phyloP scores from a whole-genome alignment of 2,888 invertebrate genomes.

The Pachydiplax longipennis region DNA sequence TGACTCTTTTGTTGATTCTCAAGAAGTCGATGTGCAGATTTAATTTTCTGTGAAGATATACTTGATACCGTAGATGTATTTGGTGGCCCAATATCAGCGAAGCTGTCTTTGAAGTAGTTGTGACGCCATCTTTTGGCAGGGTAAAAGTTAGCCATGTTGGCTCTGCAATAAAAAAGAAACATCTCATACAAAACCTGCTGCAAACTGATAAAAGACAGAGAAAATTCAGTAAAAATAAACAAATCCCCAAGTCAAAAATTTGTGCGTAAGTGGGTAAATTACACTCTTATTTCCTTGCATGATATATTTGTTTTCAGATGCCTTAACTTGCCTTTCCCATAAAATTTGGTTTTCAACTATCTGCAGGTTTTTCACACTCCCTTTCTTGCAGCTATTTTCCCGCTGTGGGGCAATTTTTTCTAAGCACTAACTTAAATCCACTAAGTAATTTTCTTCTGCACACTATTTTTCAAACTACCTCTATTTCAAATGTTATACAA shows the following conservation, averaged over 20 bases:
- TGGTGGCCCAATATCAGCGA: slow-evolving; percentile 4
- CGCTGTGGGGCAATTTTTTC: too few species aligned
- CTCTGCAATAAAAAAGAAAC: background rate
- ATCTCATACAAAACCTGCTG: too few species aligned
- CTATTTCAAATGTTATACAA: too few species aligned
- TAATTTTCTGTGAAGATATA: background rate
- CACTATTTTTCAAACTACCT: too few species aligned
- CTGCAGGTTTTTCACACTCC: too few species aligned
- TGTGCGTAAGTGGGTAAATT: background rate
- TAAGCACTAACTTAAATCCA: too few species aligned
- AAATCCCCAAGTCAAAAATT: background rate
- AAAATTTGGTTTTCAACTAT: too few species aligned
- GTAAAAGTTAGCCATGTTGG: slow-evolving; percentile 21
- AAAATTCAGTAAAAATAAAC: too few species aligned
- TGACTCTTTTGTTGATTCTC: background rate
- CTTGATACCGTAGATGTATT: background rate
- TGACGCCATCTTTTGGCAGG: slow-evolving; percentile 1
- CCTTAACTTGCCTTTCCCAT: too few species aligned
- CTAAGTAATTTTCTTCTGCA: too few species aligned
- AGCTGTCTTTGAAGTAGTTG: background rate
- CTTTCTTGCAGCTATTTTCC: too few species aligned
- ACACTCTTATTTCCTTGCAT: background rate
- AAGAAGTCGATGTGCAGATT: background rate
- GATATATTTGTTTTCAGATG: too few species aligned
- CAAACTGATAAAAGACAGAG: background rate